Conservation (phyloP, 2,797 vertebrate genomes). For the Zalophus californianus region DNA sequence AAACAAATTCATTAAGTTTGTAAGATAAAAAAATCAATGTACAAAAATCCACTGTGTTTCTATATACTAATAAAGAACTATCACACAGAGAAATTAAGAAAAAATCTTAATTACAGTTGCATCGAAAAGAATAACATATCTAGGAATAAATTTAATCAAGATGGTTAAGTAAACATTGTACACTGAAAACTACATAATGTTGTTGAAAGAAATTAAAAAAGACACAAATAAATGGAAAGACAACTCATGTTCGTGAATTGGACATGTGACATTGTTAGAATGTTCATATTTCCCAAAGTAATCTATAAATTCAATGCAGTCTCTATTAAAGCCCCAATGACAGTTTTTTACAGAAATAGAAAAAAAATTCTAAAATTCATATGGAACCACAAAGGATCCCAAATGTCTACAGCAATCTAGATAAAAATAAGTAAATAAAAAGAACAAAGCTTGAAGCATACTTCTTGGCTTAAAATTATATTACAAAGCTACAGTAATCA, state of each 20-base stretch:
- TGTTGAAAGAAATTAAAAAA: neutral
- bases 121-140: neutral
- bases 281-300: neutral
- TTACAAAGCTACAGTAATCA: neutral
- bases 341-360: neutral
- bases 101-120: neutral
- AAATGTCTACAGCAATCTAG: neutral
- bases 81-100: neutral
- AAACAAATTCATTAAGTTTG: neutral
- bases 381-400: neutral
- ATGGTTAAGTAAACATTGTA: neutral
- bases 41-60: neutral
- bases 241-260: neutral
- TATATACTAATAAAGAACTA: neutral
- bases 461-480: neutral
- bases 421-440: no score
- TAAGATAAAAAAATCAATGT: neutral
- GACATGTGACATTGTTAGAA: neutral
- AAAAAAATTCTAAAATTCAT: neutral
- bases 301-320: neutral
- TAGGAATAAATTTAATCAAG: neutral
- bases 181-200: neutral
- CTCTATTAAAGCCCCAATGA: neutral
- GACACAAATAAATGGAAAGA: neutral
- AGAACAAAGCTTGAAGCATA: neutral